A percentile compares a stretch with the other conserved stretches of the same genome.
phyloP scores from a whole-genome alignment of 2,113 vertebrate genomes.

The Lepisosteus osseus region DNA sequence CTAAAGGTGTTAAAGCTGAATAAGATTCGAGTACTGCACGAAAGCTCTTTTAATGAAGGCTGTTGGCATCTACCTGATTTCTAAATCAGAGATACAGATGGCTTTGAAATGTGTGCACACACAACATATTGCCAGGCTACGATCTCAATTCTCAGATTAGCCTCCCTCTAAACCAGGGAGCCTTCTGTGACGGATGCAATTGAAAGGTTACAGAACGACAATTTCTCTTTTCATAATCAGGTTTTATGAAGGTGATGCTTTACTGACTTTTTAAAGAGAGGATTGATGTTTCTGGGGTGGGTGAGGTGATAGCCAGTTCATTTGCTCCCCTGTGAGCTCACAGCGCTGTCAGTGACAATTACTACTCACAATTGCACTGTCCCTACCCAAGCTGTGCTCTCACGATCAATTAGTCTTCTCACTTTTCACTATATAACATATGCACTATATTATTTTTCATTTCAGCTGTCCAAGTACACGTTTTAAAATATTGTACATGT shows the following conservation, averaged over 20 bases:
- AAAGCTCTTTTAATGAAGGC: no score
- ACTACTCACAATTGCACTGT: slow-evolving; percentile 42
- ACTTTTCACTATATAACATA: slow-evolving; percentile 24
- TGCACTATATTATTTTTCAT: no score
- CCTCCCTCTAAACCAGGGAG: no score
- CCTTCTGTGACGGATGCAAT: slow-evolving; percentile 23
- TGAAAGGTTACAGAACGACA: slow-evolving; percentile 51
- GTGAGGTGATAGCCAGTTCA: slow-evolving; percentile 66
- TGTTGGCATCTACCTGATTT: no score
- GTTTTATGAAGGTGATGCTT: not conserved
- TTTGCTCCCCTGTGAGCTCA: slow-evolving; percentile 54
- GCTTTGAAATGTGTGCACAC: no score
- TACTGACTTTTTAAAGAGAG: not conserved
- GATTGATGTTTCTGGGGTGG: slow-evolving; percentile 66
- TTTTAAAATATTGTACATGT: no score
- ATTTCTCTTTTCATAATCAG: not conserved
- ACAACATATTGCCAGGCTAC: no score
- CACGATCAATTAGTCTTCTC: not conserved
- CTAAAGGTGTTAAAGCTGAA: no score
- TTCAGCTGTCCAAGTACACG: no score
- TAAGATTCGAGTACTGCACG: no score
- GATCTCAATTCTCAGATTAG: no score
- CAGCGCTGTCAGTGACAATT: slow-evolving; percentile 63
- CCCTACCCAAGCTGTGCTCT: not conserved
- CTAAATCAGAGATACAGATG: no score